These are phyloP conservation scores for Ethmia dodecea DNA, from an alignment of 2,888 invertebrate genomes.

Conservation along the genomic window DNA sequence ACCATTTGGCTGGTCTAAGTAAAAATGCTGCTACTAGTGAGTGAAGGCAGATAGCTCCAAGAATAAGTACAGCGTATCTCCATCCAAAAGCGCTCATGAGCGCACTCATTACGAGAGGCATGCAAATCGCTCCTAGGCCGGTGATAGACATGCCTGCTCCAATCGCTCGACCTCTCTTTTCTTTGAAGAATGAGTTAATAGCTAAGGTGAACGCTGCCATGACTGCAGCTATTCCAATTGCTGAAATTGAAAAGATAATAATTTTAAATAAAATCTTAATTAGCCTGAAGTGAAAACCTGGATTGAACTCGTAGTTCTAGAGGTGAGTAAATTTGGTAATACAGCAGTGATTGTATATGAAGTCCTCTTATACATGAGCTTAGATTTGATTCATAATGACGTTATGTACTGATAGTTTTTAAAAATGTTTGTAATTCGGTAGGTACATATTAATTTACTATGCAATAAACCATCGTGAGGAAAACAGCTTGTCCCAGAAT, in stretches of 20 bases:
- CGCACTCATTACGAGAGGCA: slow-evolving; percentile 79
- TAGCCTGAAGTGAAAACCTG: too few species aligned
- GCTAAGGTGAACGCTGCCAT: slow-evolving; percentile 80
- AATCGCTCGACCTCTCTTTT: slow-evolving; percentile 79
- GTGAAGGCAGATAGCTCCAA: slow-evolving; percentile 80
- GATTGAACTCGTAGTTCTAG: too few species aligned
- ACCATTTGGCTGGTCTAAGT: slow-evolving; percentile 83
- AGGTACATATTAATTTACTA: too few species aligned
- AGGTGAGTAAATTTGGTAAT: too few species aligned
- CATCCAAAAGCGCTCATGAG: slow-evolving; percentile 76
- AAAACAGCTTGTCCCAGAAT: too few species aligned
- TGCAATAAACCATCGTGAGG: too few species aligned
- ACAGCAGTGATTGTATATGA: too few species aligned
- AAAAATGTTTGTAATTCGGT: too few species aligned
- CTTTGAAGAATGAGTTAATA: slow-evolving; percentile 80
- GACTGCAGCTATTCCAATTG: slow-evolving; percentile 78
- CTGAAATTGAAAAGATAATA: slow-evolving; percentile 67
- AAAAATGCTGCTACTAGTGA: slow-evolving; percentile 77
- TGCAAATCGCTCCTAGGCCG: slow-evolving; percentile 81
- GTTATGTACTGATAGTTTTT: too few species aligned
- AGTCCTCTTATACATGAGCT: too few species aligned
- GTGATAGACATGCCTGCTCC: slow-evolving; percentile 81
- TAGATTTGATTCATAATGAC: too few species aligned
- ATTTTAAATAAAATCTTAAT: too few species aligned
- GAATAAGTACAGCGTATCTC: slow-evolving; percentile 79